Conservation (phyloP, 2,888 invertebrate species). For the Malthinus seriepunctatus region DNA sequence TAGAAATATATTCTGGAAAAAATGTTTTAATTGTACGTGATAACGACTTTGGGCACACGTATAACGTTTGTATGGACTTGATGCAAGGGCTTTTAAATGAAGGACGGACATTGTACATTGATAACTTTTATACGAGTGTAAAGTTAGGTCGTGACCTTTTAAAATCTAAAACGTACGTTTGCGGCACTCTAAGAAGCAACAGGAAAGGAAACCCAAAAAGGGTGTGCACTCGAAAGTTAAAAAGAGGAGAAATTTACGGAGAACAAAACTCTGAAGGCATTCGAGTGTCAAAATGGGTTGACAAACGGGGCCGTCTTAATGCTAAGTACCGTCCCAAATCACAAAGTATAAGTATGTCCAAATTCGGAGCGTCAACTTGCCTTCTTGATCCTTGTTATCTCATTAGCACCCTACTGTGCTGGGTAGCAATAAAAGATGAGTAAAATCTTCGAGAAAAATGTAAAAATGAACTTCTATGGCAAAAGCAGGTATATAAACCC, state of each 20-base stretch:
- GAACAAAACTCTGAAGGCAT: not conserved
- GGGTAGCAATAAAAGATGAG: too few relatives aligned
- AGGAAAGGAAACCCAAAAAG: not conserved
- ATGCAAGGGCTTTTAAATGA: constrained; percentile 3
- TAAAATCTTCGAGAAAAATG: too few relatives aligned
- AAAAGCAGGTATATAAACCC: too few relatives aligned
- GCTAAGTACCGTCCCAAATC: not conserved
- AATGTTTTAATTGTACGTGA: not conserved
- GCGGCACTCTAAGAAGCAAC: not conserved
- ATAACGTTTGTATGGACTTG: constrained; percentile 3
- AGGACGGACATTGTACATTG: constrained; percentile 36
- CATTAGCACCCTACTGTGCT: too few relatives aligned
- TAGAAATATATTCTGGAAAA: constrained; percentile 33
- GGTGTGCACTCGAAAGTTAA: not conserved
- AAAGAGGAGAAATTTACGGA: not conserved
- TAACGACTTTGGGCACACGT: not conserved
- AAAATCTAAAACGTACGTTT: not conserved
- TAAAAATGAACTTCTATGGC: too few relatives aligned
- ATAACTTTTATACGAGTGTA: constrained; percentile 37
- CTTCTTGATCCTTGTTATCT: too few relatives aligned
- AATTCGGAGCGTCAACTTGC: too few relatives aligned
- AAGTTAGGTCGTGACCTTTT: not conserved
- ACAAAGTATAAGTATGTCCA: too few relatives aligned
- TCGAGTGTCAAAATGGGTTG: not conserved
- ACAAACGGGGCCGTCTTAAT: constrained; percentile 4